These are phyloP conservation scores for Lamprologus sp. DNA, from an alignment of 2,113 vertebrate genomes.

Conservation along the genomic window DNA sequence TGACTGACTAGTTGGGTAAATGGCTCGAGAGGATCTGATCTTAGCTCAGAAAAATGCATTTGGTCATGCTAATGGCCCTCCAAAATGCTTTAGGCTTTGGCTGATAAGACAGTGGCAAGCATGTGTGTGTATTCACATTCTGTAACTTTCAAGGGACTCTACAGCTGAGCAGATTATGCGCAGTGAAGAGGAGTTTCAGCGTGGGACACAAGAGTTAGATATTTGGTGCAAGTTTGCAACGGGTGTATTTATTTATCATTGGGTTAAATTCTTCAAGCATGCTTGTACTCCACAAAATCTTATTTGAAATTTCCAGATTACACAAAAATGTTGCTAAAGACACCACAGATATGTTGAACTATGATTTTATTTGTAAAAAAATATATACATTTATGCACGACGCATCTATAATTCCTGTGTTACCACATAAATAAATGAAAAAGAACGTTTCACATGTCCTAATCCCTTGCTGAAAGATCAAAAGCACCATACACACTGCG, in stretches of 20 bases:
- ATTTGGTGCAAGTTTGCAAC: background rate
- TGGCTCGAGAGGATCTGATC: constrained; percentile 42
- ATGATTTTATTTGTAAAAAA: background rate
- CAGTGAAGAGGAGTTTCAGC: background rate
- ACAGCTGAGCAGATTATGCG: background rate
- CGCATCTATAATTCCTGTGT: background rate
- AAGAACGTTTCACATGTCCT: background rate
- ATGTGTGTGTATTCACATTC: background rate
- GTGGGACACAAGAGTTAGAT: background rate
- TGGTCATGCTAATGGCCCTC: constrained; percentile 32
- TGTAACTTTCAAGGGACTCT: background rate
- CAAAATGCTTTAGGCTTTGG: constrained; percentile 17
- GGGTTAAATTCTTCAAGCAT: background rate
- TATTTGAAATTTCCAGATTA: background rate
- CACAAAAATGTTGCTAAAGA: background rate
- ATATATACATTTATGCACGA: background rate
- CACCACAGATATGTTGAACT: background rate
- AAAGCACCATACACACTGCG: background rate
- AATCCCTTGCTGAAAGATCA: background rate
- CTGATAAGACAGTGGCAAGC: constrained; percentile 22
- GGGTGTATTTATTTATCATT: background rate
- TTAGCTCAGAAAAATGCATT: constrained; percentile 49
- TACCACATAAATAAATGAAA: background rate
- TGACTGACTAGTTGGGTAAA: constrained; percentile 7
- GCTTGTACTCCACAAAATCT: background rate